Conservation (phyloP, 92 coral and sea anemone species). For the Palythoa heliodiscus region DNA sequence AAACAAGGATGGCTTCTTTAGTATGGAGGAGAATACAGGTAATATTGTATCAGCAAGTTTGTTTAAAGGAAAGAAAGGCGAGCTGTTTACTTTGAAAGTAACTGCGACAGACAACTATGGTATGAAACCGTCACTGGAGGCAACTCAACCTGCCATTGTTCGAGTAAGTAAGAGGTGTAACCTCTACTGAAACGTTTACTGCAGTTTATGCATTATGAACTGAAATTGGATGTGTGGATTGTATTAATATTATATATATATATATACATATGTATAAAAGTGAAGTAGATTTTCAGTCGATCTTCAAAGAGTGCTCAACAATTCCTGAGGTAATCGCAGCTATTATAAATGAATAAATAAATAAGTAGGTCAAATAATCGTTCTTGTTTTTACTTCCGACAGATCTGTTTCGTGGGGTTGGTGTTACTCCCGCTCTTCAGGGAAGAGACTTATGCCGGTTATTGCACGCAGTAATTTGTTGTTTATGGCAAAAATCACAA, state of each 20-base stretch:
- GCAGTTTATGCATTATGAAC: background rate
- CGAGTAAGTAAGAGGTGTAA: slow-evolving; percentile 57
- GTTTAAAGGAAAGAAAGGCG: slow-evolving; percentile 84
- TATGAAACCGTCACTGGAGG: slow-evolving; percentile 68
- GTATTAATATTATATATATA: background rate
- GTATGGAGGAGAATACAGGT: slow-evolving; percentile 70
- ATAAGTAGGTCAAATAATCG: too few relatives aligned
- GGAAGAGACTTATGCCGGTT: too few relatives aligned
- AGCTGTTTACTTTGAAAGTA: slow-evolving; percentile 70
- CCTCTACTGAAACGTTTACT: background rate
- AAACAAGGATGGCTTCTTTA: slow-evolving; percentile 81
- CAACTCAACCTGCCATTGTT: slow-evolving; percentile 61
- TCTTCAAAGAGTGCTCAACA: too few relatives aligned
- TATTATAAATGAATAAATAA: too few relatives aligned
- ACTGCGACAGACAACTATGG: slow-evolving; percentile 88
- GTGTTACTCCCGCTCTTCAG: too few relatives aligned
- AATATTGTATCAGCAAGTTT: slow-evolving; percentile 76
- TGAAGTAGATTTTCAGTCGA: too few relatives aligned
- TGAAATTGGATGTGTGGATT: background rate
- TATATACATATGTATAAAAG: too few relatives aligned
- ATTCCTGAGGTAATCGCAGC: too few relatives aligned
- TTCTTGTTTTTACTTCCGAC: too few relatives aligned
- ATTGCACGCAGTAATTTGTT: too few relatives aligned
- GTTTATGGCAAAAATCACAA: too few relatives aligned
- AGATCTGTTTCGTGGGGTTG: too few relatives aligned